These are phyloP conservation scores for Lagorchestes hirsutus DNA, from an alignment of 2,797 vertebrate genomes.

Conservation along the genomic window DNA sequence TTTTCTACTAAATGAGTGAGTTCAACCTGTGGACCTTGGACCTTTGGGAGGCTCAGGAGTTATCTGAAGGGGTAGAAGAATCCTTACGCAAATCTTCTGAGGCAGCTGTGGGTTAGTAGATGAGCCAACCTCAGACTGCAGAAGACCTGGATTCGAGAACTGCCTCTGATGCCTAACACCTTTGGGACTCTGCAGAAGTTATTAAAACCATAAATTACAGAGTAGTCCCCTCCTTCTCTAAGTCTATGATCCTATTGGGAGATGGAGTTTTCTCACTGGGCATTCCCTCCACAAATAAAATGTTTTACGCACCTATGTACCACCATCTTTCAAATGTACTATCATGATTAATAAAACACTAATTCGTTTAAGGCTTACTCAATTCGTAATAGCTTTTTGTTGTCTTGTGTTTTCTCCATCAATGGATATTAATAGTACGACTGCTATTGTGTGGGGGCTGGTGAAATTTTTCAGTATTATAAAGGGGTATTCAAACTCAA, in stretches of 20 bases:
- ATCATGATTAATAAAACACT: background rate
- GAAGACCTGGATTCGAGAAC: background rate
- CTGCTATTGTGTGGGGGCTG: background rate
- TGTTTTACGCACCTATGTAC: background rate
- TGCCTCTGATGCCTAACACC: background rate
- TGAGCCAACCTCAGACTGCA: background rate
- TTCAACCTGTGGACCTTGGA: background rate
- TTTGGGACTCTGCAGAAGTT: background rate
- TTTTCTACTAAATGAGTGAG: background rate
- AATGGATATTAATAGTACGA: background rate
- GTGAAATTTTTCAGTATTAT: background rate
- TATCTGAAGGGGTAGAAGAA: background rate
- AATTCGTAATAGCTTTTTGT: background rate
- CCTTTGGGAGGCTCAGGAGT: background rate
- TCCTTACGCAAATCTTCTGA: background rate
- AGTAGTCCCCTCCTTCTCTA: background rate
- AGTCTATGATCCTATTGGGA: background rate
- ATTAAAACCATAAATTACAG: background rate
- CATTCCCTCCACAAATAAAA: background rate
- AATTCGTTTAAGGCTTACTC: background rate
- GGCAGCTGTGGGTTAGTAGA: background rate
- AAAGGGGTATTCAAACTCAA: background rate
- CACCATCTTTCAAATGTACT: background rate
- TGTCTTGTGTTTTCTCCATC: background rate
- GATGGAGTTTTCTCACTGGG: background rate